phyloP scores from a whole-genome alignment of 2,113 vertebrate genomes.

The Rhinolophus sinicus region DNA sequence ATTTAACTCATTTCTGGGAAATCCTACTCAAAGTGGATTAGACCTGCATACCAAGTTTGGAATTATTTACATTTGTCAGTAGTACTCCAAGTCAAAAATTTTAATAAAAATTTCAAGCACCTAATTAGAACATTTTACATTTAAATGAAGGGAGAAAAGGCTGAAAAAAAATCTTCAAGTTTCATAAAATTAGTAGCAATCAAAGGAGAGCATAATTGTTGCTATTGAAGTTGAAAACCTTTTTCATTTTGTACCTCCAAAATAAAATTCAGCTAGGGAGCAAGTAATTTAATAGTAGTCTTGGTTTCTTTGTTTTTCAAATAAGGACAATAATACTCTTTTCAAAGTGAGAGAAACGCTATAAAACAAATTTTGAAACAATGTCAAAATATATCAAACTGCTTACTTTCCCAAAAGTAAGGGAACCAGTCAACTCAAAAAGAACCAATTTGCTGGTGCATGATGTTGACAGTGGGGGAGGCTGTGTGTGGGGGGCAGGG shows the following conservation, averaged over 20 bases:
- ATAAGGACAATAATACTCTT: not conserved
- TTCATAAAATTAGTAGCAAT: conserved; percentile 7
- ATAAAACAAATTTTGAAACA: not conserved
- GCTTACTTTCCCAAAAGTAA: conserved; percentile 33
- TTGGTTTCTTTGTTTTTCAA: conserved; percentile 19
- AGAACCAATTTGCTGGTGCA: not conserved
- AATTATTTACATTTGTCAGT: not conserved
- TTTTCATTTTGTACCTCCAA: not conserved
- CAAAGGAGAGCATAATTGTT: not conserved
- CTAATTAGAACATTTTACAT: not conserved
- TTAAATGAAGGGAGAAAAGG: not conserved
- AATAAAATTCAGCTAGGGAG: not conserved
- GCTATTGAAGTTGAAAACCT: not conserved
- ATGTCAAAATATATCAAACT: conserved; percentile 19
- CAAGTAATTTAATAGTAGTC: not conserved
- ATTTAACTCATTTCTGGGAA: not conserved
- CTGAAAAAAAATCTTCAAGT: not conserved
- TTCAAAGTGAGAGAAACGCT: not conserved
- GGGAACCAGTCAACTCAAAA: conserved; percentile 4
- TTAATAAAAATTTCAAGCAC: not conserved
- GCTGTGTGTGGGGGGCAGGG: not conserved
- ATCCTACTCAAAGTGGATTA: not conserved
- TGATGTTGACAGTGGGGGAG: not conserved
- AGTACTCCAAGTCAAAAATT: not conserved
- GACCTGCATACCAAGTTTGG: not conserved